phyloP scores from a whole-genome alignment of 2,888 invertebrate genomes.

The Tetragonula carbonaria region DNA sequence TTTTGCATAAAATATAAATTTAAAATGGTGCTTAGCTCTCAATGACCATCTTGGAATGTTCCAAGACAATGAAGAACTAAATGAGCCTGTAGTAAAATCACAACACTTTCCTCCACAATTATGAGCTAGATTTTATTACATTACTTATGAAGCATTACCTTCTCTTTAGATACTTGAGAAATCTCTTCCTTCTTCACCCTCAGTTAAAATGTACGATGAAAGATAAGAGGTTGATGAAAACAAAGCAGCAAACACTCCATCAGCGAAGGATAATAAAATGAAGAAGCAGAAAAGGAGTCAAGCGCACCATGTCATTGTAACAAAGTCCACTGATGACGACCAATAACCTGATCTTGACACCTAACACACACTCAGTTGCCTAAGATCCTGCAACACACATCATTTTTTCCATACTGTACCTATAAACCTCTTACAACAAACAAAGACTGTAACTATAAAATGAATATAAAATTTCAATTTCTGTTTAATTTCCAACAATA shows the following conservation, averaged over 20 bases:
- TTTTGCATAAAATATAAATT: conserved; percentile 42
- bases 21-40: conserved; percentile 45
- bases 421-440: conserved; percentile 58
- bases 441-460: conserved; percentile 55
- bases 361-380: conserved; percentile 77
- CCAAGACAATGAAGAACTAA: conserved; percentile 51
- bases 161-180: conserved; percentile 77
- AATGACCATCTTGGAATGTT: conserved; percentile 36
- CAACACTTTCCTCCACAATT: conserved; percentile 75
- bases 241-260: conserved; percentile 75
- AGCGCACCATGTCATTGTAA: conserved; percentile 72
- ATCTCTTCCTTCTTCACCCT: conserved; percentile 76
- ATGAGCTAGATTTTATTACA: conserved; percentile 80
- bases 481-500: not conserved
- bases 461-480: conserved; percentile 20
- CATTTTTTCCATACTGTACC: conserved; percentile 77
- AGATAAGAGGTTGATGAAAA: conserved; percentile 78
- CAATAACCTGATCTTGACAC: conserved; percentile 72
- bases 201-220: conserved; percentile 78
- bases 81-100: conserved; percentile 71
- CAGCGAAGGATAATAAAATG: conserved; percentile 74
- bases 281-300: conserved; percentile 73
- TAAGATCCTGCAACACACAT: conserved; percentile 81
- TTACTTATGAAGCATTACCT: conserved; percentile 78
- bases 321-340: conserved; percentile 67